Base-by-base conservation (phyloP, 2,797 vertebrate genomes). In the Nasua narica region DNA sequence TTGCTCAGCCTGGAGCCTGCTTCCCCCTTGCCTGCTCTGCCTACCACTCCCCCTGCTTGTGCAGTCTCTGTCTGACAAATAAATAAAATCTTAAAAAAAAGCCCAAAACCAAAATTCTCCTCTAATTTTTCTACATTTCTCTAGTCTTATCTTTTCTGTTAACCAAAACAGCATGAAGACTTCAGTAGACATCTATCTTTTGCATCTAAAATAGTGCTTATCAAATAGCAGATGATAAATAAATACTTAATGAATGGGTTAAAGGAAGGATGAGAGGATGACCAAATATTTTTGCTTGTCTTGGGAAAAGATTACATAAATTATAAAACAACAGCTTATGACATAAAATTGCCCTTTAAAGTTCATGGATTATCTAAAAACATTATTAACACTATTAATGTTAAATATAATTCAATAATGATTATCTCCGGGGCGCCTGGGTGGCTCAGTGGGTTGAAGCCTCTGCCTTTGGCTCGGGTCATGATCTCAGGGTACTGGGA, bases 81-180 rank as follows among this genome's bases (percentile, higher is more conserved):
- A 60, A 60, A 60, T 60, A 60, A 29, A 60, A 60, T 60, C 27
- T 60, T 29, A 27, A 58, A 60, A 60, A 60, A 56, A 54, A 12
- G 27, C 50, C 48, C 48, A 58, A 29, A 60, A 60, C 58, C 37
- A 74, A 92, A 77, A 32, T 46, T 78, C 8, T 62, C 65, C 82
- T 72, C 35, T 94, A 25, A 40, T 69, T 90, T 76, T 81, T 72
- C 25, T 69, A 23, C 4, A 91, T 83, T 86, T 82, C 48, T 65
- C 3, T 84, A 83, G 29, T 29, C 10, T 91, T 91, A 67, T 56
- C n/a, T 86, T 95, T 87, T 89, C 54, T 87, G 37, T 54, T 85
- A 89, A 83, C 14, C 37, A 86, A 91, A 82, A 90, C 7, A 76
- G n/a, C 79, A 97, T 56, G n/a, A 88, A 77, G 18, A 91, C 29